Evolutionary conservation across 1,140 invertebrate genomes (phyloP).

Genomic region (Stegodyphus dumicola): DNA sequence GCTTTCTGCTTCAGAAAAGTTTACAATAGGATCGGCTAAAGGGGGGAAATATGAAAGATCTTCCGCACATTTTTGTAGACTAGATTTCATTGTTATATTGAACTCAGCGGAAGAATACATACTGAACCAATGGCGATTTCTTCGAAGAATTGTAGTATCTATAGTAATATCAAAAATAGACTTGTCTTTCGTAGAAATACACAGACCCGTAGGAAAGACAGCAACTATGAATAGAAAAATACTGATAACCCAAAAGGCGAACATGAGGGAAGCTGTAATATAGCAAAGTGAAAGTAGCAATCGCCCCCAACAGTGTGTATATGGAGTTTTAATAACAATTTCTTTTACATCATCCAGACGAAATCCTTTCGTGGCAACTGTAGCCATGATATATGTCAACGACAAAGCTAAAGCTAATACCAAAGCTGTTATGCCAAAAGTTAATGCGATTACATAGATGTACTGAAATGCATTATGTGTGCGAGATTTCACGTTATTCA

Average conservation of each 20-base stretch:
- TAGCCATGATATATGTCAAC: not conserved
- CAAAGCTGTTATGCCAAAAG: no score
- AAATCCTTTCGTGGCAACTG: conserved; percentile 1
- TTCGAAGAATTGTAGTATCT: not conserved
- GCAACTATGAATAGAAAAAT: conserved; percentile 17
- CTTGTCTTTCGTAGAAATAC: not conserved
- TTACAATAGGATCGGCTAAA: conserved; percentile 10
- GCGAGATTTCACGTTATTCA: not conserved
- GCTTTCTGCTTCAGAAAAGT: not conserved
- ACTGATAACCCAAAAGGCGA: not conserved
- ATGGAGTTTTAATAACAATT: not conserved
- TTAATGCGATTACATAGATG: not conserved
- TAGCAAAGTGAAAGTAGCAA: conserved; percentile 3
- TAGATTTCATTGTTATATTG: not conserved
- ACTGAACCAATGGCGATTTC: not conserved
- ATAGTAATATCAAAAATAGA: conserved; percentile 18
- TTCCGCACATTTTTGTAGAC: not conserved
- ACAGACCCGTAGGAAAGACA: not conserved
- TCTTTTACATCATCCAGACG: not conserved
- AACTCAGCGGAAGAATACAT: conserved; percentile 6
- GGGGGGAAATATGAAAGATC: not conserved
- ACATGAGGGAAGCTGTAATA: not conserved
- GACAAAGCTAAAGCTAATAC: not conserved
- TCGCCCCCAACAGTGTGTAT: not conserved
- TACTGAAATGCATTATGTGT: not conserved